Conservation (phyloP, 64 coral and sea anemone species). For the Cladopsammia gracilis region DNA sequence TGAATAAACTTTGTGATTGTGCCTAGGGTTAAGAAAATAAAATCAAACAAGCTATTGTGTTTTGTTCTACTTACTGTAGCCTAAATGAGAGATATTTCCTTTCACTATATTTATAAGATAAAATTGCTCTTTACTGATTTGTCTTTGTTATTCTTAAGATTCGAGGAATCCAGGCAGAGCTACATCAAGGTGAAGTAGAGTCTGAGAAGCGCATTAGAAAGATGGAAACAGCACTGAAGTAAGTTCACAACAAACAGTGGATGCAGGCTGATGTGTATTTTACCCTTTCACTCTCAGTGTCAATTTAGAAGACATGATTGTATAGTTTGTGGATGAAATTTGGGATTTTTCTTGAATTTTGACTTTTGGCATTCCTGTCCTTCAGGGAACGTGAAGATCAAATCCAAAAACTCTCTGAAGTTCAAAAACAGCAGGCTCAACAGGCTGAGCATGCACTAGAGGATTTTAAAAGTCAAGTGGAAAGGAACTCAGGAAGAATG, state of each 20-base stretch:
- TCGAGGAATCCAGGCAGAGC: slow-evolving; percentile 78
- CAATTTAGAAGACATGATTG: too few species aligned
- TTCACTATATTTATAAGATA: too few species aligned
- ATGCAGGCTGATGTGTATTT: too few species aligned
- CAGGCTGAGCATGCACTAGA: slow-evolving; percentile 90
- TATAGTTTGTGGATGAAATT: too few species aligned
- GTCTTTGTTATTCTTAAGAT: slow-evolving; percentile 37
- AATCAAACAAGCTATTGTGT: background rate
- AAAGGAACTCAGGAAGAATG: slow-evolving; percentile 89
- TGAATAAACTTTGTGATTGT: background rate
- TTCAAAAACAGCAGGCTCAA: slow-evolving; percentile 82
- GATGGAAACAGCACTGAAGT: slow-evolving; percentile 76
- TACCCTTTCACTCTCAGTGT: too few species aligned
- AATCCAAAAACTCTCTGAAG: slow-evolving; percentile 67
- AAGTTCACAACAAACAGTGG: background rate
- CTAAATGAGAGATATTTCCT: too few species aligned
- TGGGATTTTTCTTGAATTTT: too few species aligned
- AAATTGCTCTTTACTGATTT: background rate
- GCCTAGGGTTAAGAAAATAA: background rate
- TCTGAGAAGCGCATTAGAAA: slow-evolving; percentile 89
- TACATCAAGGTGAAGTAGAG: slow-evolving; percentile 83
- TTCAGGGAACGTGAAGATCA: slow-evolving; percentile 87
- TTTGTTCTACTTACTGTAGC: too few species aligned
- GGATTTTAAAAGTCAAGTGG: slow-evolving; percentile 96
- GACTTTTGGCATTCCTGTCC: too few species aligned